These are phyloP conservation scores for Conus canariensis DNA, from an alignment of 2,888 invertebrate species.

Conservation along the genomic window DNA sequence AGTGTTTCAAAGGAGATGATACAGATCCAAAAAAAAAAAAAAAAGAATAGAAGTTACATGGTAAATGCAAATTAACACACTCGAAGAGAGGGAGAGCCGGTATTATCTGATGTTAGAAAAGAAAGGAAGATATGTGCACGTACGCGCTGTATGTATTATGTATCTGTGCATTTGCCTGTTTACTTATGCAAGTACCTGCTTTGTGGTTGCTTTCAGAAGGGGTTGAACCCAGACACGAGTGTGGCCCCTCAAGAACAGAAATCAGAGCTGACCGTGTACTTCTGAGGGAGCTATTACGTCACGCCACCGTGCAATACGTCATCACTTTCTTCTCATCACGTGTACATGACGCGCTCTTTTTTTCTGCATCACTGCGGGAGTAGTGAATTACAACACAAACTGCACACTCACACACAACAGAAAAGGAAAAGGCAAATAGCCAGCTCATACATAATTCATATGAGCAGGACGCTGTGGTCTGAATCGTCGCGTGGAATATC, in stretches of 20 bases:
- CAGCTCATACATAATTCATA: too few relatives aligned
- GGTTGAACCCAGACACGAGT: constrained; percentile 42
- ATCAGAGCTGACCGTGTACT: constrained; percentile 51
- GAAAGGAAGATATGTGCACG: too few relatives aligned
- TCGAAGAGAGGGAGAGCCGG: too few relatives aligned
- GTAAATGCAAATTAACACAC: too few relatives aligned
- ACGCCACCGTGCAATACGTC: constrained; percentile 30
- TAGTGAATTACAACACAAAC: not conserved
- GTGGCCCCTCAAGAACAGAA: constrained; percentile 44
- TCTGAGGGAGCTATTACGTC: constrained; percentile 18
- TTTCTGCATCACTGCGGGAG: not conserved
- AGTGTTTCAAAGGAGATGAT: too few relatives aligned
- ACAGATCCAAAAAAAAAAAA: too few relatives aligned
- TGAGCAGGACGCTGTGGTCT: not conserved
- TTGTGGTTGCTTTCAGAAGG: constrained; percentile 27
- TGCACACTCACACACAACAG: not conserved
- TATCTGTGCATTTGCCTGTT: too few relatives aligned
- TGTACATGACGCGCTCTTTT: not conserved
- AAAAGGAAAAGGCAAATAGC: not conserved
- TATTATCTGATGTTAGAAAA: too few relatives aligned
- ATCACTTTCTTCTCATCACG: not conserved
- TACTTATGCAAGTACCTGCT: too few relatives aligned
- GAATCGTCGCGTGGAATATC: not conserved
- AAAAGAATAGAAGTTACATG: too few relatives aligned
- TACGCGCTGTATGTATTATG: too few relatives aligned